Conservation (phyloP, 2,888 invertebrate species). For the Perizoma flavofasciatum region DNA sequence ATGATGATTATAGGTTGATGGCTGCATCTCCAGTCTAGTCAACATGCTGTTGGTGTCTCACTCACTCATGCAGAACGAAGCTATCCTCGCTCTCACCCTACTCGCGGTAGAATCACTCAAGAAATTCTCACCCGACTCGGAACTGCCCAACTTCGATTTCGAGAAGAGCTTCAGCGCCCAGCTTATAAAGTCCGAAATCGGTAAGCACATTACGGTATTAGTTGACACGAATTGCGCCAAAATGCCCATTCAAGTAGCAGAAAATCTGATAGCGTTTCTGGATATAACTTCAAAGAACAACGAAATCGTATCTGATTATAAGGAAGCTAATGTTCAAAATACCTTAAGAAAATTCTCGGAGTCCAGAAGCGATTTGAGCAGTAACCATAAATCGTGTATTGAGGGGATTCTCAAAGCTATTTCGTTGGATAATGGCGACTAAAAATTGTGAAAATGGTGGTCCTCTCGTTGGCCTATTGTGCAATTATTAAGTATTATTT, state of each 20-base stretch:
- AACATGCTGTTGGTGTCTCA: conserved; percentile 93
- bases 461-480: conserved; percentile 29
- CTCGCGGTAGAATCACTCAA: conserved; percentile 70
- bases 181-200: conserved; percentile 79
- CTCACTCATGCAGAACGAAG: conserved; percentile 94
- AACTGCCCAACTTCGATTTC: conserved; percentile 49
- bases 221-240: conserved; percentile 76
- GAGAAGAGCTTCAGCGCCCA: conserved; percentile 61
- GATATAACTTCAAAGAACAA: conserved; percentile 71
- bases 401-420: conserved; percentile 51
- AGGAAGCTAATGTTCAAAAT: conserved; percentile 62
- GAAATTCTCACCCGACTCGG: conserved; percentile 40
- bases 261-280: conserved; percentile 77
- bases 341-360: conserved; percentile 63
- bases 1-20: conserved; percentile 78
- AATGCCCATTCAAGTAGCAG: conserved; percentile 76
- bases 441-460: conserved; percentile 4
- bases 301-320: conserved; percentile 62
- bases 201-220: conserved; percentile 74
- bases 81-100: conserved; percentile 88
- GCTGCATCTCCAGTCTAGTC: conserved; percentile 89
- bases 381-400: conserved; percentile 57
- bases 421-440: conserved; percentile 45
- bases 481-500: conserved; percentile 14
- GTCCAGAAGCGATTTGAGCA: conserved; percentile 61